Conservation (phyloP, 2,888 invertebrate species). For the Meteorus colon region DNA sequence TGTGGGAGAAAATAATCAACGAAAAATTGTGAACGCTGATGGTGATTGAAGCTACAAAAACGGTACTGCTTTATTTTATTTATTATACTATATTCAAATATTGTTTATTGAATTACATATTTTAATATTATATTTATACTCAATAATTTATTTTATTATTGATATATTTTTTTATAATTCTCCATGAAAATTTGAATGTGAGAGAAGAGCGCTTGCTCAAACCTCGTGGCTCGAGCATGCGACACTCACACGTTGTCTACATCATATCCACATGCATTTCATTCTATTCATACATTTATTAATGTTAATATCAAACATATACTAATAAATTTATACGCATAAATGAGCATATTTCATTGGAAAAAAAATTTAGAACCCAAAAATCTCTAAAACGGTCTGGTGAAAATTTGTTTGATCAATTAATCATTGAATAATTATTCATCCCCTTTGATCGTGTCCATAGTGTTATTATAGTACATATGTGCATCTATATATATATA, state of each 20-base stretch:
- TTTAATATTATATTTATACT: neutral
- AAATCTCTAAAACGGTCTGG: neutral
- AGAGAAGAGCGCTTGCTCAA: slow-evolving; percentile 13
- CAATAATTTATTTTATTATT: neutral
- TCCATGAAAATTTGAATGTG: slow-evolving; percentile 37
- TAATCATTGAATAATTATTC: slow-evolving; percentile 17
- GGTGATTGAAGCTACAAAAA: slow-evolving; percentile 2
- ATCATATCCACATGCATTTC: neutral
- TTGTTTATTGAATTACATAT: neutral
- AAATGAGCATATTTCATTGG: too few relatives aligned
- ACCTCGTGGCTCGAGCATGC: slow-evolving; percentile 14
- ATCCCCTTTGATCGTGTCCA: slow-evolving; percentile 17
- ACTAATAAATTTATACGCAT: too few relatives aligned
- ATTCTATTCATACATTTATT: neutral
- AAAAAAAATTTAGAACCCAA: neutral
- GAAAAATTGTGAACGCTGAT: neutral
- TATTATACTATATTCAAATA: neutral
- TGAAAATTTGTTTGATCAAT: slow-evolving; percentile 20
- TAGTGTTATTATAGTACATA: slow-evolving; percentile 3
- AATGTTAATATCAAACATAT: neutral
- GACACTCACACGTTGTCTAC: slow-evolving; percentile 1
- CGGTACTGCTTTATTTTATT: neutral
- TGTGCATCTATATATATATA: neutral
- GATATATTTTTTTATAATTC: neutral
- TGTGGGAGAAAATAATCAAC: neutral